Base-by-base conservation (phyloP, 2,797 vertebrate genomes). In the Sandelia bainsii region DNA sequence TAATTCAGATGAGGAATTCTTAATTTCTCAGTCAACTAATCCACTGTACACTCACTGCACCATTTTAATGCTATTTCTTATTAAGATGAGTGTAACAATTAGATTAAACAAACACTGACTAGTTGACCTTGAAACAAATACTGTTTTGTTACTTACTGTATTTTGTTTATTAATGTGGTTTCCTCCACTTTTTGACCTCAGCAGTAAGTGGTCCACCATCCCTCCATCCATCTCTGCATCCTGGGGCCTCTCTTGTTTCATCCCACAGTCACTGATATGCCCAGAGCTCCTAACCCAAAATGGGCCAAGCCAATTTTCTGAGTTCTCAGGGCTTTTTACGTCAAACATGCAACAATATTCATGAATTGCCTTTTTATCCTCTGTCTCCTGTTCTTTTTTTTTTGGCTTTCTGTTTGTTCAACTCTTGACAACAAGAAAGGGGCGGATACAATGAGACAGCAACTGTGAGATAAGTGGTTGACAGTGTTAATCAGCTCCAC, bases 211-310 rank as follows among this genome's bases (percentile, higher is more conserved):
- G 53, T 75, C 69, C 40, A 34, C 72, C 67, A 60, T 39, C 20
- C 37, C 68, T 70, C 66, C 62, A 69, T 86, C 69, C 59, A 45
- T 56, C 0, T 40, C 74, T 46, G 67, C 58, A 77, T 85, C 86
- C 62, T 17, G 0, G 83, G 87, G 56, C 76, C 23, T 89, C 89
- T 93, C 86, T 48, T 14, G 29, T 93, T 91, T 91, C 89, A 86
- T 67, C 66, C 60, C 67, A 19, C 72, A 60, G 92, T 80, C 80
- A 91, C 75, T 53, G 89, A 93, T 93, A 93, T 81, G 67, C 85
- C 88, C 85, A 78, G 58, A 81, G 89, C 75, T 78, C 77, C 75
- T 13, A 29, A 70, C 66, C 75, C 46, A 69, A 86, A 89, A 89
- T 77, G 82, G 84, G 82, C 83, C 59, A 49, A 56, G 23, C 61